A percentile compares a stretch with the other conserved stretches of the same genome.
These are phyloP conservation scores for Poecilia latipinna DNA, from an alignment of 2,113 vertebrate species.

Conservation along the genomic window DNA sequence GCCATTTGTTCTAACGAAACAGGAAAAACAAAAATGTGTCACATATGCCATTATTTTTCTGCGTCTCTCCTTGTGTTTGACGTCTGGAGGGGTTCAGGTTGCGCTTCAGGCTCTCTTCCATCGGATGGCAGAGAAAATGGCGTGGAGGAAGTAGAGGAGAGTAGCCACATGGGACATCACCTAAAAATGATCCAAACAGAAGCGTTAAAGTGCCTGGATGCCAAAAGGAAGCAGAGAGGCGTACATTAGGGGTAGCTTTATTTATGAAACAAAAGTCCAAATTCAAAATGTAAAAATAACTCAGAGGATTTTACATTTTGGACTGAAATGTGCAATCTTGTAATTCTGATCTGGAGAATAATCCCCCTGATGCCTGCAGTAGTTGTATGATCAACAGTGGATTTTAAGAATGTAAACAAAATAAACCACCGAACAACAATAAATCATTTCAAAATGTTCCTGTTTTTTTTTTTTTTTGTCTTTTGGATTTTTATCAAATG, in stretches of 20 bases:
- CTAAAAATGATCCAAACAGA: slow-evolving; percentile 56
- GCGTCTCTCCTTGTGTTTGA: background rate
- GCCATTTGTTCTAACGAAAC: background rate
- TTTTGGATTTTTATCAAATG: too few species aligned
- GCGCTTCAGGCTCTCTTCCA: slow-evolving; percentile 80
- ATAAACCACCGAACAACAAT: too few species aligned
- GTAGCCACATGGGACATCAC: slow-evolving; percentile 84
- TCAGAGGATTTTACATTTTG: too few species aligned
- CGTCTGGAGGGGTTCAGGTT: background rate
- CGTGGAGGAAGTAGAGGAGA: slow-evolving; percentile 82
- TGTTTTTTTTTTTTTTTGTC: too few species aligned
- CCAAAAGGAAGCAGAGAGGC: too few species aligned
- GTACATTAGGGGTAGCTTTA: too few species aligned
- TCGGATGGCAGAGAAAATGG: slow-evolving; percentile 77
- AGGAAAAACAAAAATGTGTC: background rate
- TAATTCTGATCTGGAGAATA: too few species aligned
- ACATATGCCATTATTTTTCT: background rate
- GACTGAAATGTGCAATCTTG: too few species aligned
- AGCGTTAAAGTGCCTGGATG: background rate
- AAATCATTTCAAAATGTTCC: too few species aligned
- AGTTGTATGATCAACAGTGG: too few species aligned
- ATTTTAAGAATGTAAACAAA: too few species aligned
- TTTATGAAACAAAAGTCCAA: background rate
- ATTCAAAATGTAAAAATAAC: background rate
- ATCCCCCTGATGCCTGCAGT: too few species aligned